Evolutionary conservation across 1,140 invertebrate genomes (phyloP), one percentile per base, ranked within the genome.

Genomic region (Drosophila leontia): DNA sequence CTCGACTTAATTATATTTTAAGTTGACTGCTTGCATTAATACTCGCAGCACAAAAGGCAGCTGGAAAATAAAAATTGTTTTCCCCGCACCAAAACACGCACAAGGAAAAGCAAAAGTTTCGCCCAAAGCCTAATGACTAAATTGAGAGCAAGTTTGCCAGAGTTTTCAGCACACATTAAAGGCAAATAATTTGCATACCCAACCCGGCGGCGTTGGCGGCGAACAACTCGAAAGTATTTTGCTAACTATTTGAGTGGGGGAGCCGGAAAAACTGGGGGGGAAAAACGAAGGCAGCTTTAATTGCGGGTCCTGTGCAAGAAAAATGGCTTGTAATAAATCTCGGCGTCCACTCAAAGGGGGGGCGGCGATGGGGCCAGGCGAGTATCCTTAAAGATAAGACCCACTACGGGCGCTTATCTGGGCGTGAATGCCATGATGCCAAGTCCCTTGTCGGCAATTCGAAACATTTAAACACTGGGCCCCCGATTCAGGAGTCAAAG

Each of bases 401-500:
- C 67, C 78, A 88, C 81, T 90, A 88, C 77, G 75, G 81, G 67
- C 78, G 81, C 85, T 88, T 88, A 88, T 88, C 85, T 85, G 71
- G 55, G 78, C 86, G 75, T 75, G 87, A 88, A 88, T 85, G 75
- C 85, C 85, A 71, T 61, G 67, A 75, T 61, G 75, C 64, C 86
- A 88, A 88, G 90, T 88, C 85, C 85, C 85, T 85, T 90, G 85
- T 85, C 71, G 85, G 82, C 85, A 79, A 88, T 88, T 90, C 80
- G 85, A 88, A 88, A 88, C 85, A 90, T 88, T 88, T 90, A 88
- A 88, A 90, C 81, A 85, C 75, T 78, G 59, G 19, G 34, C 51
- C 12, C 50, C 51, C 19, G 34, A 55, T 23, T 8, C 34, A 15
- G 53, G 53, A 64, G 47, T 32, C 74, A 48, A 51, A 58, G 63